Conservation (phyloP, 2,797 vertebrate species). For the Decapterus maruadsi region DNA sequence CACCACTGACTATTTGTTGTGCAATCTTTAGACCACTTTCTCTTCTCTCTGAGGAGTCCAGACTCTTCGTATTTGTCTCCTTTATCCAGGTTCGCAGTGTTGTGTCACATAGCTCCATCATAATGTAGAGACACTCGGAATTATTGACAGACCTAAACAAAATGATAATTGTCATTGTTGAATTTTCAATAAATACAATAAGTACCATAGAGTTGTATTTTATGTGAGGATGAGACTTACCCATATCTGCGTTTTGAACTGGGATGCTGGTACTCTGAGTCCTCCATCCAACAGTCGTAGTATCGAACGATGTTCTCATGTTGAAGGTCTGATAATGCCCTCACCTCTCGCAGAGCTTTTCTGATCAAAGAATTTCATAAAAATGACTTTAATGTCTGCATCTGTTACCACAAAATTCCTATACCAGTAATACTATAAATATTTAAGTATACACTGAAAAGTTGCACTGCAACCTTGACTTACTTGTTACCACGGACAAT, state of each 20-base stretch:
- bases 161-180: neutral
- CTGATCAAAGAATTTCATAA: conserved; percentile 46
- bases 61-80: fast-evolving
- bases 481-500: conserved; percentile 66
- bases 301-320: conserved; percentile 82
- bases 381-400: neutral
- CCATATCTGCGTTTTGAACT: conserved; percentile 18
- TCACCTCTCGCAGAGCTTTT: conserved; percentile 75
- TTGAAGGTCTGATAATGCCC: conserved; percentile 45
- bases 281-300: conserved; percentile 69
- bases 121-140: conserved; percentile 86
- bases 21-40: conserved; percentile 72
- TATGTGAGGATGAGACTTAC: conserved; percentile 50
- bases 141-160: conserved; percentile 42
- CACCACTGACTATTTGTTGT: conserved; percentile 85
- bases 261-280: conserved; percentile 42
- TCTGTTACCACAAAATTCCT: neutral
- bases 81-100: conserved; percentile 86
- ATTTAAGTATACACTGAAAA: neutral
- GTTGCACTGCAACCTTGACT: conserved; percentile 63
- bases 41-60: conserved; percentile 27
- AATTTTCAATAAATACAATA: neutral
- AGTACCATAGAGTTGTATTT: neutral
- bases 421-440: neutral
- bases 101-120: conserved; percentile 90